Evolutionary conservation across 2,888 invertebrate genomes (phyloP), one percentile per base, ranked within the genome.

Genomic region (Sthenelais limicola): DNA sequence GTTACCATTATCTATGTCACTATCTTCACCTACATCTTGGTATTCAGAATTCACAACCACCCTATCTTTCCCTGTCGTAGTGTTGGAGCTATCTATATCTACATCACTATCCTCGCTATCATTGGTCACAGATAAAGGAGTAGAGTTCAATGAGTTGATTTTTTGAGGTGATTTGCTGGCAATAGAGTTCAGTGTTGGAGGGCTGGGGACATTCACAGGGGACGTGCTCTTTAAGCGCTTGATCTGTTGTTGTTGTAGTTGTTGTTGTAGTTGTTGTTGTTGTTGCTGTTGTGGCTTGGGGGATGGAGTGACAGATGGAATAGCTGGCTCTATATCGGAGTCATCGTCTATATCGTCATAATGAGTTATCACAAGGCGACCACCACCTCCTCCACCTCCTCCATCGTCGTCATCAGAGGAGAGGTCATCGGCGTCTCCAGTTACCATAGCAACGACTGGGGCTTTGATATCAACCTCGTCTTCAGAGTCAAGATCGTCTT

Each of bases 401-500:
- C 35, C 38, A 3, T 69, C 66, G 3, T 74, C 74, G 4, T 74
- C 74, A 21, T 72, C 72, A 67, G 72, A 69, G 12, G 62, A 62
- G 9, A 73, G 73, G 30, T 74, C 74, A 7, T 32, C 58, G 15
- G 21, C 54, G 56, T 35, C 68, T 15, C 47, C 66, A 49, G 71
- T 58, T 0, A 62, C 62, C 32, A n/a, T 24, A 32, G 68, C 47
- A 24, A 66, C 21, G 3, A 86, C 85, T n/a, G n/a, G n/a, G n/a
- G n/a, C n/a, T n/a, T n/a, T n/a, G n/a, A n/a, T n/a, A n/a, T n/a
- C n/a, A 76, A 52, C 38, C 15, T 87, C 85, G 76, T 92, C 92
- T 56, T 92, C 92, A 0, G 92, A 92, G 80, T 93, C 93, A 54
- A 95, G 89, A 84, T 96, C 95, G 84, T 96, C 95, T 87, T 94